Evolutionary conservation across 1,140 invertebrate species (phyloP), one percentile per base, ranked within the genome.

Genomic region (Bathynomus jamesi): DNA sequence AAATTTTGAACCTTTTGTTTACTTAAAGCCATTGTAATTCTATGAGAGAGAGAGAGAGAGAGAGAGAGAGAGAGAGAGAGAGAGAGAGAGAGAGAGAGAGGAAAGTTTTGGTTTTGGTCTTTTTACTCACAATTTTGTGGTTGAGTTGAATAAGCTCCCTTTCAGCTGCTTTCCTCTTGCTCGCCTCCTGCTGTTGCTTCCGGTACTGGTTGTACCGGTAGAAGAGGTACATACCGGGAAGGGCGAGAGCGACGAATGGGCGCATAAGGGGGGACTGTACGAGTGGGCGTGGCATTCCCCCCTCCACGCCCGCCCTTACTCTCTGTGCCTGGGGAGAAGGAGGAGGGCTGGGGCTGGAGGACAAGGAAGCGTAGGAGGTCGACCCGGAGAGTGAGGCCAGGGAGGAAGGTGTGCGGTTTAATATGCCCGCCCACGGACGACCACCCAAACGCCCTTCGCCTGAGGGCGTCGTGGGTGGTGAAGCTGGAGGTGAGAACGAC

Each of bases 131-230:
- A 77, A 93, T 94, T 87, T 93, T 94, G 78, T 91, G 90, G 83
- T 93, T 91, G 69, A 94, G 88, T 82, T 92, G 89, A 79, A 89
- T 87, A 68, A 94, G 85, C 82, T 93, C 91, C 71, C 89, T 86
- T 82, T 93, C 91, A 61, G 92, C 92, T 76, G 93, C 88, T 76
- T 90, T 88, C 77, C 90, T 84, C 74, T 89, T 85, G 61, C 89
- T 89, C 78, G 90, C 87, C 82, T 93, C 91, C 80, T 90, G 88
- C 82, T 91, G 89, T 81, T 91, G 90, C 81, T 93, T 89, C 80
- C 90, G 88, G 82, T 91, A 89, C 81, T 91, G 90, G 82, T 89
- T 92, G 84, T 92, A 93, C 83, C 93, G 93, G 84, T 92, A 92
- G 83, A 93, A 90, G 75, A 94, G 86, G 83, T 92, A 94, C 91